Evolutionary conservation across 2,113 vertebrate genomes (phyloP), one percentile per base, ranked within the genome.

Genomic region (Halichoeres trimaculatus): DNA sequence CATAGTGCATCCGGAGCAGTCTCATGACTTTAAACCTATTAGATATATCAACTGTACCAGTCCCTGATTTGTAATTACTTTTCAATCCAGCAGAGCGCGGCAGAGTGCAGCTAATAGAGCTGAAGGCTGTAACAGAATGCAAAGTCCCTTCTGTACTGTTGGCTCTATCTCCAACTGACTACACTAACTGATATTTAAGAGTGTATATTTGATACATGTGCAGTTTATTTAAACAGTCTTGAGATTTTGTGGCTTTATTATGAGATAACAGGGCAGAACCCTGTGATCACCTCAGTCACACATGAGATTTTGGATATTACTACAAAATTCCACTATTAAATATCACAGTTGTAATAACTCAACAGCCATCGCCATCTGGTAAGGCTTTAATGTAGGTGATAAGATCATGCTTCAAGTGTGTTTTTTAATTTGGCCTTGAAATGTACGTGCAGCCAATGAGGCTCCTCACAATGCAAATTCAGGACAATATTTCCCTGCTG

Each of bases 31-130:
- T 16, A 1, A 26, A 16, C 53, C 7, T 0, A 24, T 35, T 45
- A 24, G 14, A 8, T 3, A 14, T 17, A 17, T 19, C 3, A 48
- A 1, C 22, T 8, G n/a, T 16, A 5, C 1, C 8, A 3, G 3
- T 3, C n/a, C n/a, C 22, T 53, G 22, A 26, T 36, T 16, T 69
- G 40, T 22, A 22, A 43, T 63, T 4, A 11, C 13, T 41, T 34
- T 54, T 56, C 2, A 30, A 52, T 74, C 80, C 87, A 85, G 62
- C 52, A 74, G 83, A 30, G 43, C 48, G 81, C 79, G 73, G 55
- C 17, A 68, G 13, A 73, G 43, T 11, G 50, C 20, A 72, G 55
- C 17, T 17, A 17, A 10, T 40, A 16, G 19, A 14, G 13, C 0
- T 36, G 52, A 17, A 76, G 30, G 45, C 47, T 68, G 59, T 34